phyloP scores from a whole-genome alignment of 2,797 vertebrate genomes.

The Smutsia gigantea region DNA sequence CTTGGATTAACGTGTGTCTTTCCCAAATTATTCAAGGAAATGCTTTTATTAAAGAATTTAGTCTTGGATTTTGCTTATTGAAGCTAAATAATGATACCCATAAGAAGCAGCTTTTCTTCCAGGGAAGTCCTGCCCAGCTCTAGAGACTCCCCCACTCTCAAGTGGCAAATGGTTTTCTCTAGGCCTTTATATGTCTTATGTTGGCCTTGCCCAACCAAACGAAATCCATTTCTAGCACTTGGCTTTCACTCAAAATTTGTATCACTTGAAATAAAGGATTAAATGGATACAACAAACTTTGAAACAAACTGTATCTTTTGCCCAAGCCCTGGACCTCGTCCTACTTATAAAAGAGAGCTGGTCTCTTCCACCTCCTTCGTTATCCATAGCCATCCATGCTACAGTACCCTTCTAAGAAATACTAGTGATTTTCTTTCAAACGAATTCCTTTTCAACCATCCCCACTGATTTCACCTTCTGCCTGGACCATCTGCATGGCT shows the following conservation, averaged over 20 bases:
- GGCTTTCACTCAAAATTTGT: not conserved
- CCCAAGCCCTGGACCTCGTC: not conserved
- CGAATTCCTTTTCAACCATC: not conserved
- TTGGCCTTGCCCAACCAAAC: not conserved
- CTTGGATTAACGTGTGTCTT: not conserved
- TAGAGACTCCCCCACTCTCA: accelerated
- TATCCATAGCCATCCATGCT: not conserved
- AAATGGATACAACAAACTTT: not conserved
- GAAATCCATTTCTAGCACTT: not conserved
- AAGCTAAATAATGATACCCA: not conserved
- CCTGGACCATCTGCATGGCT: not conserved
- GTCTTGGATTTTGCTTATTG: not conserved
- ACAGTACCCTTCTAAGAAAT: not conserved
- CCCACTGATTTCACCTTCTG: not conserved
- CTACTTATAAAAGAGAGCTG: not conserved
- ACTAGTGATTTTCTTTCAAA: not conserved
- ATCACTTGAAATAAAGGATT: not conserved
- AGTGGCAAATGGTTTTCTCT: not conserved
- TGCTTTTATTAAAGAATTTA: not conserved
- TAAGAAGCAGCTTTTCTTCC: not conserved
- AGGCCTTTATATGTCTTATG: not conserved
- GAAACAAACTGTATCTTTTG: not conserved
- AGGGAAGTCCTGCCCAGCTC: not conserved
- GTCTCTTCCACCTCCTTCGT: not conserved
- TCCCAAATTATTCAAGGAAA: not conserved